Conservation (phyloP, 2,797 vertebrate genomes). For the Loris lydekkerianus region DNA sequence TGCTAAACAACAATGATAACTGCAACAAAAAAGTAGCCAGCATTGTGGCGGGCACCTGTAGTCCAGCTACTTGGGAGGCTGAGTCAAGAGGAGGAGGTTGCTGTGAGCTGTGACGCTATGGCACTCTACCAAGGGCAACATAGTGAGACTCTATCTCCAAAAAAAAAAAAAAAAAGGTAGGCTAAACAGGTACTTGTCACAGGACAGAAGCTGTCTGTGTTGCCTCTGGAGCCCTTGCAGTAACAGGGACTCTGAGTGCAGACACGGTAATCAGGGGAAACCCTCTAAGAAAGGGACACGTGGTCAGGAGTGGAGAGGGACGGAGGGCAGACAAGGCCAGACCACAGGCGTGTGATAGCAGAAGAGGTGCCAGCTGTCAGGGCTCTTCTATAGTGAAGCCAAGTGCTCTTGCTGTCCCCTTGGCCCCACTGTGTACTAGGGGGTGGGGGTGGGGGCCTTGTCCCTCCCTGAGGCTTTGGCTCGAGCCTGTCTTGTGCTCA, state of each 20-base stretch:
- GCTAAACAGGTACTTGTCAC: fast-evolving
- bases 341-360: no score
- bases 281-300: neutral
- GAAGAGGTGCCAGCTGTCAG: neutral
- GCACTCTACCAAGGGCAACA: no score
- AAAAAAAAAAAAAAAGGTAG: no score
- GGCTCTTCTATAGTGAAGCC: neutral
- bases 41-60: no score
- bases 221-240: neutral
- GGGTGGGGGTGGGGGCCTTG: neutral
- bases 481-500: fast-evolving
- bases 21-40: no score
- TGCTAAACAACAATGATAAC: no score
- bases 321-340: neutral
- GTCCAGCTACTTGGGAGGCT: no score
- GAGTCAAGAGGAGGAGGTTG: no score
- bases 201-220: neutral
- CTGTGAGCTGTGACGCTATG: no score
- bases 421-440: no score
- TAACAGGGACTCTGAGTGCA: neutral
- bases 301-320: neutral
- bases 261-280: neutral
- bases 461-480: neutral
- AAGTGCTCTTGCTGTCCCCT: neutral
- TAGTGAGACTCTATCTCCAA: no score